These are phyloP conservation scores for Sorex fumeus DNA, from an alignment of 2,113 vertebrate species.

Conservation along the genomic window DNA sequence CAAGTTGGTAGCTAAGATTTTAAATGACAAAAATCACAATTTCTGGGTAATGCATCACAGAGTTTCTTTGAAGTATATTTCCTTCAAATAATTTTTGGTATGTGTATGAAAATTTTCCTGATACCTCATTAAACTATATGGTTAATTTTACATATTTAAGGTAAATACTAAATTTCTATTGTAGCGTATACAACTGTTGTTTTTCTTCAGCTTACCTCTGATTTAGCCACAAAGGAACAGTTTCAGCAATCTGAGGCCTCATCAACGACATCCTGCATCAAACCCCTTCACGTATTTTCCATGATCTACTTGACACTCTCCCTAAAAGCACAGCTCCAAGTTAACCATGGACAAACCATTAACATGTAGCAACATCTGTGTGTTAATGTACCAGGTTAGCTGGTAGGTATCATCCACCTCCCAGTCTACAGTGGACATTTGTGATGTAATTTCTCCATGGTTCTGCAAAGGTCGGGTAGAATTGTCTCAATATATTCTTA, in stretches of 20 bases:
- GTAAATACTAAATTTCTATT: conserved; percentile 19
- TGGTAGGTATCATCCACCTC: neutral
- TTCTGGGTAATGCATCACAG: neutral
- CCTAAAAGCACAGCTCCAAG: neutral
- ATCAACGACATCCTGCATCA: neutral
- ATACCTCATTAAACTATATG: neutral
- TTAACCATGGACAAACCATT: neutral
- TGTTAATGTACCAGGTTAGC: neutral
- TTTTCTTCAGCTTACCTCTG: neutral
- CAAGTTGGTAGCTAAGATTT: neutral
- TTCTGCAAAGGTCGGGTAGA: neutral
- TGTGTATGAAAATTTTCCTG: neutral
- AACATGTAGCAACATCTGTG: neutral
- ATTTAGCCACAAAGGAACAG: neutral
- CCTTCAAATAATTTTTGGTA: conserved; percentile 31
- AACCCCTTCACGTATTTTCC: neutral
- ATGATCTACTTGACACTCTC: neutral
- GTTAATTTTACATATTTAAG: conserved; percentile 31
- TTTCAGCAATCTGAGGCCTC: neutral
- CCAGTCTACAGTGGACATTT: neutral
- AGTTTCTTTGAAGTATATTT: neutral
- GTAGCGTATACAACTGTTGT: neutral
- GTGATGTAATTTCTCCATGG: neutral
- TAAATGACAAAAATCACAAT: neutral
- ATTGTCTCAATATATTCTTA: neutral